phyloP scores from a whole-genome alignment of 2,797 vertebrate species.

The Gymnocypris eckloni region DNA sequence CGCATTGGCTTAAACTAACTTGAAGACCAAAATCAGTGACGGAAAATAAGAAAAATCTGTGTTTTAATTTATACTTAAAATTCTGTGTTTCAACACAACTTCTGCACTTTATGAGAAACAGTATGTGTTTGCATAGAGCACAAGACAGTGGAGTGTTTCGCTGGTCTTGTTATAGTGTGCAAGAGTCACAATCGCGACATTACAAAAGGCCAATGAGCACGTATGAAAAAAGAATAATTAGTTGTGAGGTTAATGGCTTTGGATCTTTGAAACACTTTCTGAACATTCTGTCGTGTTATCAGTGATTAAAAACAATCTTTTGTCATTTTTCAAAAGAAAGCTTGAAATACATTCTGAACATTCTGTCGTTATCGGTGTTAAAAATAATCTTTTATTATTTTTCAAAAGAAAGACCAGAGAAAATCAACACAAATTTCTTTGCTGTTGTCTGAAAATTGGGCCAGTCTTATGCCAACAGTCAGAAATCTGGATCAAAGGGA shows the following conservation, averaged over 20 bases:
- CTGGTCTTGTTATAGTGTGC: neutral
- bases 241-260: neutral
- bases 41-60: neutral
- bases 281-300: neutral
- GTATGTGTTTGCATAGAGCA: neutral
- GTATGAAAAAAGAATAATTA: neutral
- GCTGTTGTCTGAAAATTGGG: neutral
- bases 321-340: too few species aligned
- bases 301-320: neutral
- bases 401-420: neutral
- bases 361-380: too few species aligned
- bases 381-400: neutral
- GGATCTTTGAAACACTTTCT: neutral
- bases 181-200: neutral
- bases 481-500: neutral
- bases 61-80: neutral
- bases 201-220: neutral
- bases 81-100: neutral
- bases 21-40: neutral
- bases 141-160: neutral
- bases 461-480: neutral
- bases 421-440: neutral
- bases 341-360: too few species aligned
- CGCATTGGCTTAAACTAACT: too few species aligned
- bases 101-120: neutral